Percentiles rank a stretch among this genome's conserved stretches.
Evolutionary conservation across 2,888 invertebrate genomes (phyloP).

Genomic region (Pelosia muscerda): DNA sequence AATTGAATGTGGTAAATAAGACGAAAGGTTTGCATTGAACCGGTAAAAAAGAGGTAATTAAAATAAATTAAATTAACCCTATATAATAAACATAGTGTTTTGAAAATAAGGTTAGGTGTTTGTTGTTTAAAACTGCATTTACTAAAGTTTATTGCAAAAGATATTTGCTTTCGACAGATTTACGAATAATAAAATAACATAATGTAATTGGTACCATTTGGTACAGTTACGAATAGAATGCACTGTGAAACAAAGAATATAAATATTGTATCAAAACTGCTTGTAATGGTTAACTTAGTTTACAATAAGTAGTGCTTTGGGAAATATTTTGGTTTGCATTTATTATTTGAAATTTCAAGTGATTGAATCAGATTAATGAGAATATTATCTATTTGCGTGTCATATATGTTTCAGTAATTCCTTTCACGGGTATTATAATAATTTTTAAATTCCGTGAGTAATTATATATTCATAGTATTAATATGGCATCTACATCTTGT

Average conservation of each 20-base stretch:
- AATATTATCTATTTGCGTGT: background rate
- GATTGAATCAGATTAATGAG: no score
- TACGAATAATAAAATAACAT: no score
- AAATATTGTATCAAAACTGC: background rate
- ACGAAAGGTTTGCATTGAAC: background rate
- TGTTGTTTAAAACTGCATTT: background rate
- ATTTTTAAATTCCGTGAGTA: background rate
- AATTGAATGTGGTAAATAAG: conserved; percentile 19
- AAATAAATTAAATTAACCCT: no score
- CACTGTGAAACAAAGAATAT: background rate
- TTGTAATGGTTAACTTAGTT: background rate
- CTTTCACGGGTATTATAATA: background rate
- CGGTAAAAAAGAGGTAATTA: background rate
- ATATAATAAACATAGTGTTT: background rate
- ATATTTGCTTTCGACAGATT: background rate
- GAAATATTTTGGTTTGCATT: no score
- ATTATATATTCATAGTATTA: no score
- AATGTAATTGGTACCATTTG: no score
- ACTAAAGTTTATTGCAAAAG: background rate
- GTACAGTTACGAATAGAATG: background rate
- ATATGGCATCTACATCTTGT: background rate
- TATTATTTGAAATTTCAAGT: no score
- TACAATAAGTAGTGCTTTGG: background rate
- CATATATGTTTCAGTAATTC: background rate
- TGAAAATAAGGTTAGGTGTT: background rate